Evolutionary conservation across 2,113 vertebrate genomes (phyloP).

Genomic region (Glareola pratincola): DNA sequence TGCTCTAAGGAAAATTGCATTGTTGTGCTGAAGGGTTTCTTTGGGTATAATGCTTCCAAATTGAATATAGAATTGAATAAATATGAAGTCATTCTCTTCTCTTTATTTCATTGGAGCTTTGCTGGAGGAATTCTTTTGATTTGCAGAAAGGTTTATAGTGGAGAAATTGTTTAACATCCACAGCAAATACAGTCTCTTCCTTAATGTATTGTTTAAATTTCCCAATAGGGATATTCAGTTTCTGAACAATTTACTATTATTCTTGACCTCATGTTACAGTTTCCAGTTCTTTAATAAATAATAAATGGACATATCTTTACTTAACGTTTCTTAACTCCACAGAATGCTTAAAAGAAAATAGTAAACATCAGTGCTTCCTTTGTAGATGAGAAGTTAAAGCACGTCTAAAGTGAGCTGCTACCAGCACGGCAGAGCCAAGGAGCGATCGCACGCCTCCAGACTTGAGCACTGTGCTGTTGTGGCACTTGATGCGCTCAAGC

Average conservation of each 20-base stretch:
- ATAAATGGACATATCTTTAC: background rate
- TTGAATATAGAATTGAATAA: slow-evolving; percentile 6
- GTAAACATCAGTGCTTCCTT: background rate
- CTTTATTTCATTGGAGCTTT: background rate
- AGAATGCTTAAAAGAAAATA: background rate
- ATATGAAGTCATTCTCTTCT: background rate
- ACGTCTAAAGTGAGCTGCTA: accelerated
- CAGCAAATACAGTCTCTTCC: slow-evolving; percentile 1
- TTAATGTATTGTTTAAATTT: slow-evolving; percentile 37
- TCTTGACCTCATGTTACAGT: background rate
- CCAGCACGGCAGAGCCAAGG: background rate
- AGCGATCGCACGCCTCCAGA: background rate
- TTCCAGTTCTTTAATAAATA: background rate
- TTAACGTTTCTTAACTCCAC: background rate
- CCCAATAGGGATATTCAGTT: background rate
- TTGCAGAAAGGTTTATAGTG: slow-evolving; percentile 13
- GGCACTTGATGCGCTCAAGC: background rate
- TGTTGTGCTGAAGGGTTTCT: background rate
- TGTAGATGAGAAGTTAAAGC: background rate
- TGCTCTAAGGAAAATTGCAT: background rate
- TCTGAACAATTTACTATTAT: background rate
- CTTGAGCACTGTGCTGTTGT: background rate
- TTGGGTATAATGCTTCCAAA: background rate
- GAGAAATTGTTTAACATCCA: slow-evolving; percentile 32
- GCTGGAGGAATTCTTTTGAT: slow-evolving; percentile 17